phyloP scores from a whole-genome alignment of 2,888 invertebrate genomes.

The Drosophila vallismaia region DNA sequence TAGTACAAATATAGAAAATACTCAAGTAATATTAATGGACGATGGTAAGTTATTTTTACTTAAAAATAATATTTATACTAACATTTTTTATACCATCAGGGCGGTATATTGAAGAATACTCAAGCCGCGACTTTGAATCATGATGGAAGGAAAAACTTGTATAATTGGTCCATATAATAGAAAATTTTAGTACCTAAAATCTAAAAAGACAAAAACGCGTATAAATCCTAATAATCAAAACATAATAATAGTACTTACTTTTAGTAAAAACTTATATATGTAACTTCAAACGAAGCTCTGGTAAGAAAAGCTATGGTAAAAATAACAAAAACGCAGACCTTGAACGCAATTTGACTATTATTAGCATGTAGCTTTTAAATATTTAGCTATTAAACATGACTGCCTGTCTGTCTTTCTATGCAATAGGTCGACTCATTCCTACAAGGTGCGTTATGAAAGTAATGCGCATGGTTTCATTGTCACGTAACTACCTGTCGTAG shows the following conservation, averaged over 20 bases:
- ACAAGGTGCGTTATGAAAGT: too few relatives aligned
- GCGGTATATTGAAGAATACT: constrained; percentile 83
- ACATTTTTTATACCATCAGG: constrained; percentile 66
- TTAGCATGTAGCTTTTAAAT: too few relatives aligned
- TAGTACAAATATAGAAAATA: constrained; percentile 86
- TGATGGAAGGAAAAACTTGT: constrained; percentile 63
- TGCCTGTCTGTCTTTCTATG: too few relatives aligned
- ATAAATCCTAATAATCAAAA: neutral
- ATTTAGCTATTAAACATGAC: too few relatives aligned
- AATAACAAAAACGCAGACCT: neutral
- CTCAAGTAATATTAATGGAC: constrained; percentile 91
- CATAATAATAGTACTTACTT: neutral
- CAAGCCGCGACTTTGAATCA: constrained; percentile 82
- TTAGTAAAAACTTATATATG: too few relatives aligned
- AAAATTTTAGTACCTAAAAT: neutral
- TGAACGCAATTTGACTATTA: too few relatives aligned
- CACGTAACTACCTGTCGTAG: too few relatives aligned
- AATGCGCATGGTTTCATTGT: too few relatives aligned
- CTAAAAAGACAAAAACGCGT: neutral
- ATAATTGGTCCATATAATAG: neutral
- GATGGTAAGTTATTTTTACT: constrained; percentile 86
- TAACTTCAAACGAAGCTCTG: too few relatives aligned
- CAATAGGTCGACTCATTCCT: too few relatives aligned
- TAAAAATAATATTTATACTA: neutral
- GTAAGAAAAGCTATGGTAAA: neutral